These are phyloP conservation scores for Tylochromis polylepis DNA, from an alignment of 2,113 vertebrate genomes.

Conservation along the genomic window DNA sequence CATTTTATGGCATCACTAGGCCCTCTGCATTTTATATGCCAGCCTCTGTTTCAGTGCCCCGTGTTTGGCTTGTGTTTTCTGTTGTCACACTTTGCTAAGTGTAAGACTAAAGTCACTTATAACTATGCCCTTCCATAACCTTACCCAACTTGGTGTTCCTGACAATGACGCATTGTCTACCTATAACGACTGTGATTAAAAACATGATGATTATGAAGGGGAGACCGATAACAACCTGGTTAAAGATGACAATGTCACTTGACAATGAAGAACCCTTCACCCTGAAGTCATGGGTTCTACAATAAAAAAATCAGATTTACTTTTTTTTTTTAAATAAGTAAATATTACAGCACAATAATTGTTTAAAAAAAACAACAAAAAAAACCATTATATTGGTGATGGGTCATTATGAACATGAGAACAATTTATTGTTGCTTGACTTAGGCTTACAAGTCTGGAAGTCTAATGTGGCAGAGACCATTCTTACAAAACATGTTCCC, in stretches of 20 bases:
- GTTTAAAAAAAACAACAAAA: neutral
- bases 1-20: neutral
- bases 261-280: neutral
- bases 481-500: neutral
- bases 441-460: neutral
- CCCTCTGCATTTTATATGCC: neutral
- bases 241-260: neutral
- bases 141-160: conserved; percentile 13
- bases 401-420: neutral
- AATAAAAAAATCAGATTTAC: neutral
- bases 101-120: conserved; percentile 54
- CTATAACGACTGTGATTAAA: neutral
- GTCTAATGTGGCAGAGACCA: neutral
- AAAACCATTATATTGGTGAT: neutral
- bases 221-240: neutral
- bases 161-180: neutral
- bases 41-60: neutral
- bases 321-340: neutral
- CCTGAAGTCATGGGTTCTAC: neutral
- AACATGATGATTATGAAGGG: neutral
- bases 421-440: neutral
- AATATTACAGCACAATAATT: neutral
- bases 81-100: neutral
- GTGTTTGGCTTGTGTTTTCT: neutral
- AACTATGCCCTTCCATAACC: neutral